Percentiles rank a stretch among this genome's conserved stretches.
phyloP scores from a whole-genome alignment of 2,797 vertebrate species.

The Hirundo rustica region DNA sequence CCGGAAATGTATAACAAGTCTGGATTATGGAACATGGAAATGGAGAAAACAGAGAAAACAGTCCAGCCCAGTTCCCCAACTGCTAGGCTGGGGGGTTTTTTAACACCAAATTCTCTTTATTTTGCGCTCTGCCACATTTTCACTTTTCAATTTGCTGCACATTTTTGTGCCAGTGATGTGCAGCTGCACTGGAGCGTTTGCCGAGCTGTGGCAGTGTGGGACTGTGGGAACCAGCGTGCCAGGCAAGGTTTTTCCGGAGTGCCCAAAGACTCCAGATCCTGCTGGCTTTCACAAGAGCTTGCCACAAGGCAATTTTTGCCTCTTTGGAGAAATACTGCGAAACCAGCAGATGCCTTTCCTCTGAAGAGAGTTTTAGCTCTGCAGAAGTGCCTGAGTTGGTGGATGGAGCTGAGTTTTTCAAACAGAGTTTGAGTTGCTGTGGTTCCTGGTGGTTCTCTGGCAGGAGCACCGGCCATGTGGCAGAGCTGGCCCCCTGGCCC shows the following conservation, averaged over 20 bases:
- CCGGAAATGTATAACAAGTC: neutral
- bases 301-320: neutral
- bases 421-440: neutral
- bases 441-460: neutral
- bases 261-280: neutral
- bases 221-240: neutral
- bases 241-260: neutral
- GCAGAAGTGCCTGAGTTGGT: neutral
- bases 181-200: neutral
- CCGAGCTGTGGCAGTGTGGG: neutral
- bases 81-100: neutral
- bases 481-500: neutral
- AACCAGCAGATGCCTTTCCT: neutral
- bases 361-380: neutral
- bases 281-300: conserved; percentile 2
- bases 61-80: neutral
- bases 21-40: conserved; percentile 8
- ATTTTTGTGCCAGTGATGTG: neutral
- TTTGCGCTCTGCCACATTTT: neutral
- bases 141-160: neutral
- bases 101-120: neutral
- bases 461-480: neutral
- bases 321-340: neutral
- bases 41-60: conserved; percentile 9
- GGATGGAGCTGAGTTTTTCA: neutral